Base-by-base conservation (phyloP, 2,888 invertebrate genomes). In the Polylopha cassiicola region DNA sequence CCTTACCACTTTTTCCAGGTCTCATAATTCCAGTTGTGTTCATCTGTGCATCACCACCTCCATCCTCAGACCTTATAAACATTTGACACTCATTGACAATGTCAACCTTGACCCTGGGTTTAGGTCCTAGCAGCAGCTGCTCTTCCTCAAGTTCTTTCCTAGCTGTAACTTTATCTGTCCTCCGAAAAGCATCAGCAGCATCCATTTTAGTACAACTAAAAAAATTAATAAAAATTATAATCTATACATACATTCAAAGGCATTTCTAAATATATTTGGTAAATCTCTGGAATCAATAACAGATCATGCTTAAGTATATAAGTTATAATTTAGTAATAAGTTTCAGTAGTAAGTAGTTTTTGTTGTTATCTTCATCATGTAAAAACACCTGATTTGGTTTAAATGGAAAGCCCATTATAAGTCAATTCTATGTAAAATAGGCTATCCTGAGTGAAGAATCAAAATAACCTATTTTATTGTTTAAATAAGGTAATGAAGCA, bases 1-100 rank as follows among this genome's bases (percentile, higher is more conserved):
- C n/a, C n/a, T n/a, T n/a, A 69, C 68, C 71, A 55, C 54, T 55
- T 9, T 43, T 55, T 22, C 52, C 56, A 31, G 64, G 55, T 33
- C 48, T 37, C 42, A 54, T 55, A 7, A 62, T 65, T 24, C 55
- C 60, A 39, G 55, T 57, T 41, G 65, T 41, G 43, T 64, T 71
- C 15, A 58, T 48, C 38, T 64, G 62, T 3, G 72, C 68, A 62
- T 84, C 84, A 24, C 85, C 84, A 46, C 84, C 67, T 5, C 85
- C 85, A 45, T 82, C 80, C 48, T 85, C 85, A 42, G 82, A 73
- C 43, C 69, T 77, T 17, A 85, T 53, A 41, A 84, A 78, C 59
- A 75, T 73, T 55, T 80, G 71, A 49, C 78, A 81, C 52, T 85
- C 81, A 66, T 85, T 81, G 4, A 79, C 66, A 52, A 85, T 65